Percentiles rank a stretch among this genome's conserved stretches.
Evolutionary conservation across 2,888 invertebrate genomes (phyloP).

Genomic region (Drosophila fulvimacula): DNA sequence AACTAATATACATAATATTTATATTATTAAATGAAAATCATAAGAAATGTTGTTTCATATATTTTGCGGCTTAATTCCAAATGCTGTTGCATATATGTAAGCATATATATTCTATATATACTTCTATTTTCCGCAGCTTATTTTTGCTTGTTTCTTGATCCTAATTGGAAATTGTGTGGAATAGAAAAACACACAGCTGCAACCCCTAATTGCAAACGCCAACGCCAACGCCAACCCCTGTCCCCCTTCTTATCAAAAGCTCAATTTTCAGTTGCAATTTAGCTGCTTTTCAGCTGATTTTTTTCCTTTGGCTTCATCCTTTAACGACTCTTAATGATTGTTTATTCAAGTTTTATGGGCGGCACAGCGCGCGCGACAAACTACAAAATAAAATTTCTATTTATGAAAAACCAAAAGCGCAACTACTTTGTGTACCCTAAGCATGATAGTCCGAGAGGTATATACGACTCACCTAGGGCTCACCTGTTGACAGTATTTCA

Average conservation of each 20-base stretch:
- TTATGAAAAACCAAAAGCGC: slow-evolving; percentile 15
- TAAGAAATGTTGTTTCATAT: no score
- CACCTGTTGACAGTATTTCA: slow-evolving; percentile 1
- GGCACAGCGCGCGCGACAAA: slow-evolving; percentile 21
- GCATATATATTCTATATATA: not conserved
- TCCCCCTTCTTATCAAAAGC: not conserved
- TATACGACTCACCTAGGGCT: not conserved
- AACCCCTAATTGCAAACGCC: slow-evolving; percentile 1
- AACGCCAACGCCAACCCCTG: not conserved
- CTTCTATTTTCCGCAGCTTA: not conserved
- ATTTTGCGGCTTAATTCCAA: no score
- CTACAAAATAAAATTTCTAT: slow-evolving; percentile 10
- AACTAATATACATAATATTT: no score
- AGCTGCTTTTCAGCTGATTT: slow-evolving; percentile 44
- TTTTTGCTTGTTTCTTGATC: not conserved
- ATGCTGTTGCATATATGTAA: not conserved
- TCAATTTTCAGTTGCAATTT: slow-evolving; percentile 38
- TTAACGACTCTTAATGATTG: slow-evolving; percentile 17
- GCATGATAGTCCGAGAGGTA: not conserved
- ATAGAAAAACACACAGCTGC: not conserved
- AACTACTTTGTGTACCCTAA: slow-evolving; percentile 1
- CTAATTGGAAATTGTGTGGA: slow-evolving; percentile 6
- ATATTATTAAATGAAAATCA: no score
- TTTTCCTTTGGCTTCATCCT: slow-evolving; percentile 16
- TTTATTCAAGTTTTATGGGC: slow-evolving; percentile 2